Base-by-base conservation (phyloP, 1,140 invertebrate genomes). In the Eciton burchellii region DNA sequence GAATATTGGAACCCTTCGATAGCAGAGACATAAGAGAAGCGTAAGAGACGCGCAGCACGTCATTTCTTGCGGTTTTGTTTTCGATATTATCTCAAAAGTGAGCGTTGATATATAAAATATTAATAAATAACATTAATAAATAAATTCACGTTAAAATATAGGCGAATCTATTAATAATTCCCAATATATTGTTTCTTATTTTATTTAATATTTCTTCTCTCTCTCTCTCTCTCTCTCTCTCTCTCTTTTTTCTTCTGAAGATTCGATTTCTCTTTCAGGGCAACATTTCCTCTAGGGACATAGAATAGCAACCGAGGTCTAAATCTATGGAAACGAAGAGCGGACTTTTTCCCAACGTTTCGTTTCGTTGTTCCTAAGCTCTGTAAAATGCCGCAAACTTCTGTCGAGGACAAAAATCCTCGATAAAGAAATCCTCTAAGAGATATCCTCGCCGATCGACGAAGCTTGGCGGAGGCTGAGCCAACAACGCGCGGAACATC, bases 301-400 rank as follows among this genome's bases (percentile, higher is more conserved):
- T 76, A 76, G 26, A 76, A 19, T 65, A 65, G 24, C 43, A 76
- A 76, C 63, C 60, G 43, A 76, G 72, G 59, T 65, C 59, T 76
- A 76, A 76, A 35, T 73, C 54, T 60, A 12, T 65, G 26, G 16
- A 76, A 76, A 49, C 59, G 43, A 21, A 35, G 19, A 65, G 19
- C 43, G 43, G 43, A 35, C 41, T 57, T 16, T 14, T 57, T 16
- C n/a, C 43, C 35, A 19, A 5, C 43, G 49, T 8, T 12, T 49
- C 29, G 52, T 56, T 41, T 49, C 29, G 52, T 56, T 41, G 6
- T 21, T 35, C n/a, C 12, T 45, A 62, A 3, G 43, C 47, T 47
- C n/a, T 74, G 43, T 41, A n/a, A 62, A 43, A 21, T 12, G n/a
- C 45, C 56, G 8, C 49, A 24, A 41, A 21, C 56, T n/a, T n/a